A percentile compares a stretch with the other conserved stretches of the same genome.
These are phyloP conservation scores for Sesamia inferens DNA, from an alignment of 2,888 invertebrate species.

Conservation along the genomic window DNA sequence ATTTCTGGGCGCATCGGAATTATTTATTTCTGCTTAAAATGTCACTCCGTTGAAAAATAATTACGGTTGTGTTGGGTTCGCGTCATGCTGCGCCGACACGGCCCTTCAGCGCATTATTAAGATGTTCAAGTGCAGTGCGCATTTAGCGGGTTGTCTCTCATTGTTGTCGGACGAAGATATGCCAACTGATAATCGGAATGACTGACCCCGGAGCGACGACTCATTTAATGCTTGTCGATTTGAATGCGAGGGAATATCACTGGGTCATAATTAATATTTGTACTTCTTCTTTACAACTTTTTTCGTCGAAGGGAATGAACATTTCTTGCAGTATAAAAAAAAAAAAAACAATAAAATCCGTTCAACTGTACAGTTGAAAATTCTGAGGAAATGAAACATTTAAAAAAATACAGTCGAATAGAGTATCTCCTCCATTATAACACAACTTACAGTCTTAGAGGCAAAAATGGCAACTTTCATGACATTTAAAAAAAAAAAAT, in stretches of 20 bases:
- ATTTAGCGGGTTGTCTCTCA: slow-evolving; percentile 82
- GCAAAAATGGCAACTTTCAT: too few relatives aligned
- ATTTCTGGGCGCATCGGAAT: slow-evolving; percentile 71
- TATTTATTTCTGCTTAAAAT: slow-evolving; percentile 79
- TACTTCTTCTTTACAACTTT: slow-evolving; percentile 48
- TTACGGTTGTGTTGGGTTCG: slow-evolving; percentile 78
- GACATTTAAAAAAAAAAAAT: too few relatives aligned
- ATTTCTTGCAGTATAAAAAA: slow-evolving; percentile 11
- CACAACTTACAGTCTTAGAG: too few relatives aligned
- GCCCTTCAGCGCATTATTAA: slow-evolving; percentile 85
- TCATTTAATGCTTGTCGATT: slow-evolving; percentile 89
- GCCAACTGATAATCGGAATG: slow-evolving; percentile 83
- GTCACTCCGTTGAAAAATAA: slow-evolving; percentile 86
- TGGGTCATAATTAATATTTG: slow-evolving; percentile 67
- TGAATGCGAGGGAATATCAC: slow-evolving; percentile 65
- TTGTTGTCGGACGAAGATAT: slow-evolving; percentile 80
- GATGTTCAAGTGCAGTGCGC: slow-evolving; percentile 81
- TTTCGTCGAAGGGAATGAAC: slow-evolving; percentile 17
- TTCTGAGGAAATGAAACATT: too few relatives aligned
- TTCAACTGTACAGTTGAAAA: too few relatives aligned
- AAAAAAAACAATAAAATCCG: too few relatives aligned
- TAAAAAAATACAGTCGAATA: too few relatives aligned
- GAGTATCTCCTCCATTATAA: too few relatives aligned
- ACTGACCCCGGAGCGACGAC: slow-evolving; percentile 78
- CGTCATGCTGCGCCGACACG: slow-evolving; percentile 88